Evolutionary conservation across 2,888 invertebrate species (phyloP).

Genomic region (Tanypteryx hageni): DNA sequence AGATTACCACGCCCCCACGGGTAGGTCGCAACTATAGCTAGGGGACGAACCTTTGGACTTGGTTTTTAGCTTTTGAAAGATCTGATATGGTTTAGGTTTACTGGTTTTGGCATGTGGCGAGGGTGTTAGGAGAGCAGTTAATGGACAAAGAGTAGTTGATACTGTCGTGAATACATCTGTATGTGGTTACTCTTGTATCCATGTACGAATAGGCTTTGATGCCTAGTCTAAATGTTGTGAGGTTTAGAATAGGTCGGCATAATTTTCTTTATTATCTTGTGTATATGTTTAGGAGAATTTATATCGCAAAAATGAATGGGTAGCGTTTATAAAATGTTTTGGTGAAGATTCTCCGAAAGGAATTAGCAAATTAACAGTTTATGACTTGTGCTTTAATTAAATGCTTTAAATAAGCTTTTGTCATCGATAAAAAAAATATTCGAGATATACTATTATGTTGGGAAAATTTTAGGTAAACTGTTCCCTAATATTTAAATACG

Average conservation of each 20-base stretch:
- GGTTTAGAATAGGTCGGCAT: neutral
- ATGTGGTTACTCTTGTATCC: neutral
- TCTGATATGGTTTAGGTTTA: neutral
- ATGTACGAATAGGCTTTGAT: neutral
- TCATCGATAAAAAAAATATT: too few relatives aligned
- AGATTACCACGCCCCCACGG: neutral
- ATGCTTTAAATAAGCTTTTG: too few relatives aligned
- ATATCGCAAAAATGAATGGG: too few relatives aligned
- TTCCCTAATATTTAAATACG: too few relatives aligned
- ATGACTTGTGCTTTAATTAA: too few relatives aligned
- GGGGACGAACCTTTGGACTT: neutral
- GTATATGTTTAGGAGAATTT: too few relatives aligned
- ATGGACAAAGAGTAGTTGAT: neutral
- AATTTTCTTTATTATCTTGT: too few relatives aligned
- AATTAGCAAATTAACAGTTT: too few relatives aligned
- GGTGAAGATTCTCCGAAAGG: too few relatives aligned
- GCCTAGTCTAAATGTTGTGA: neutral
- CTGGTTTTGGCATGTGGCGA: neutral
- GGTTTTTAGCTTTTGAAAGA: neutral
- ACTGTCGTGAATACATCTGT: neutral
- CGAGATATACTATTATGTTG: too few relatives aligned
- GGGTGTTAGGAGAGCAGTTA: neutral
- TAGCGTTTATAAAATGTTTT: too few relatives aligned
- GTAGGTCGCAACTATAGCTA: neutral
- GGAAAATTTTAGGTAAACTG: too few relatives aligned